Conservation (phyloP, 2,113 vertebrate species). For the Paralichthys olivaceus region DNA sequence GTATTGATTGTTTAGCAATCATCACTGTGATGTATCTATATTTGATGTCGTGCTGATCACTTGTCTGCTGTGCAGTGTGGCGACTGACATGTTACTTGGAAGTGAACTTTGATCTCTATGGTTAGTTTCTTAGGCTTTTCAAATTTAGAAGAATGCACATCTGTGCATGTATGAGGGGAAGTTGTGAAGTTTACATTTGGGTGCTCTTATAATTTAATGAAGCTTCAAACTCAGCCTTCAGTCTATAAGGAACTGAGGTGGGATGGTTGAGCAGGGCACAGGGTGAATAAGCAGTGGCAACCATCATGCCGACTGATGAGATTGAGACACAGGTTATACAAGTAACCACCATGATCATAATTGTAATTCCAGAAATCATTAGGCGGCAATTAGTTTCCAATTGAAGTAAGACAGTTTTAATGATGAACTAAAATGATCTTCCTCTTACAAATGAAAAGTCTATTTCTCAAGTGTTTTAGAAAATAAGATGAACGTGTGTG, state of each 20-base stretch:
- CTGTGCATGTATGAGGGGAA: neutral
- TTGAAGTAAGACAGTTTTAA: too few relatives aligned
- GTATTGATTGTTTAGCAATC: constrained; percentile 11
- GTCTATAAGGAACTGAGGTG: neutral
- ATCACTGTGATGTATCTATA: neutral
- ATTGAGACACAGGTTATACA: too few relatives aligned
- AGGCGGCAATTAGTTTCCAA: too few relatives aligned
- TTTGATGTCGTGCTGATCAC: neutral
- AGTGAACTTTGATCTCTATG: neutral
- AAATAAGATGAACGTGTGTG: too few relatives aligned
- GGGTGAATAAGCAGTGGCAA: neutral
- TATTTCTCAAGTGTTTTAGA: too few relatives aligned
- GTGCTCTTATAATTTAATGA: neutral
- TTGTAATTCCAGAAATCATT: too few relatives aligned
- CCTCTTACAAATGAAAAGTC: too few relatives aligned
- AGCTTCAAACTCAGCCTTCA: neutral
- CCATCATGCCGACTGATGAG: neutral
- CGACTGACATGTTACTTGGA: neutral
- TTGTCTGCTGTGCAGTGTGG: neutral
- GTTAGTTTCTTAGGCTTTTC: neutral
- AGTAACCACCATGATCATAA: too few relatives aligned
- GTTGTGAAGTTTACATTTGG: neutral
- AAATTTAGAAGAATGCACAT: neutral
- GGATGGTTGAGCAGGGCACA: too few relatives aligned
- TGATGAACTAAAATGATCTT: too few relatives aligned